These are phyloP conservation scores for Taphrorychus bicolor DNA, from an alignment of 2,888 invertebrate species.

Conservation along the genomic window DNA sequence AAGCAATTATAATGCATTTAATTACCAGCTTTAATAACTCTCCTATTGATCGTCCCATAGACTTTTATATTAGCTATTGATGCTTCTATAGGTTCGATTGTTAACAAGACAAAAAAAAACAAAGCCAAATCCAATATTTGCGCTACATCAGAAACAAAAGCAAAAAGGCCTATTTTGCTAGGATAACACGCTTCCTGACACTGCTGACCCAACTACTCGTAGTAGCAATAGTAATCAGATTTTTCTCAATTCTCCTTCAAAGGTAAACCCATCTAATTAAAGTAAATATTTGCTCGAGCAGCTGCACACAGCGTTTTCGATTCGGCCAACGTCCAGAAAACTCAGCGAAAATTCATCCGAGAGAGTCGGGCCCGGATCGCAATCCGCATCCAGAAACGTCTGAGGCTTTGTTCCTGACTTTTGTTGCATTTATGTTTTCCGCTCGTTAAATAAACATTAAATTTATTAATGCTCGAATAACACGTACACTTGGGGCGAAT, in stretches of 20 bases:
- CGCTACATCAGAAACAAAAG: no score
- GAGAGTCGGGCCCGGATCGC: background rate
- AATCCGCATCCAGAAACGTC: background rate
- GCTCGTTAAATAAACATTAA: background rate
- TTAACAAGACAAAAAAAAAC: no score
- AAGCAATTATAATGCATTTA: background rate
- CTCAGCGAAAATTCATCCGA: conserved; percentile 4
- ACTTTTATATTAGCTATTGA: background rate
- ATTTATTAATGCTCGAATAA: background rate
- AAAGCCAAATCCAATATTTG: no score
- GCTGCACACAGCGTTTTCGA: background rate
- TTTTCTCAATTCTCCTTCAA: background rate
- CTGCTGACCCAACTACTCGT: background rate
- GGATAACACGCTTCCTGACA: background rate
- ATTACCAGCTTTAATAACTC: background rate
- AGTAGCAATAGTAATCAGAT: background rate
- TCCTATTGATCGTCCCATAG: no score
- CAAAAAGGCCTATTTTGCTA: background rate
- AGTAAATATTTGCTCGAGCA: conserved; percentile 8
- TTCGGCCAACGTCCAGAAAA: background rate
- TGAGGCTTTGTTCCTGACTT: background rate
- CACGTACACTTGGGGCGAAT: background rate
- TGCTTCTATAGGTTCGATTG: no score
- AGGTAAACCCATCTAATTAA: conserved; percentile 6
- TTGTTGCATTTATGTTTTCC: background rate